A percentile compares a stretch with the other conserved stretches of the same genome.
Conservation (phyloP, 1,140 invertebrate species). For the Dinothrombium tinctorium region DNA sequence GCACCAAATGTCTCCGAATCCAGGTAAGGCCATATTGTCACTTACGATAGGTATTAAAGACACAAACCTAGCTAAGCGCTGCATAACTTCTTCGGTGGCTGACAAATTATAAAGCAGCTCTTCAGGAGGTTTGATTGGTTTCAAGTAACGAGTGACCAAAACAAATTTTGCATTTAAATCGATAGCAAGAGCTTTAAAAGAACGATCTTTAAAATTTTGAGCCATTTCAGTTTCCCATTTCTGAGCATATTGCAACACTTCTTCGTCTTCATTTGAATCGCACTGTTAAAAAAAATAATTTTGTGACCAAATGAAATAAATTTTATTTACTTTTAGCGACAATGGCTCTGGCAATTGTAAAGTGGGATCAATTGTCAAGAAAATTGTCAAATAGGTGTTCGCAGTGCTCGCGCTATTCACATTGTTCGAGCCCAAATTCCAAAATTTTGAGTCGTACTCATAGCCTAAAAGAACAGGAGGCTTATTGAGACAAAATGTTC, state of each 20-base stretch:
- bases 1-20: constrained; percentile 38
- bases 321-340: constrained; percentile 20
- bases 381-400: constrained; percentile 23
- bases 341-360: constrained; percentile 22
- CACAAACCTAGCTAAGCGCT: constrained; percentile 26
- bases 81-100: constrained; percentile 14
- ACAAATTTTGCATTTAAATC: constrained; percentile 39
- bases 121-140: constrained; percentile 35
- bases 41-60: constrained; percentile 31
- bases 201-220: constrained; percentile 28
- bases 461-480: constrained; percentile 43
- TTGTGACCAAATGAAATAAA: no score
- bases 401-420: constrained; percentile 14
- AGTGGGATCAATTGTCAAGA: constrained; percentile 21
- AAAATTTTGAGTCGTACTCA: constrained; percentile 16
- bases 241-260: constrained; percentile 20
- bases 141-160: constrained; percentile 40
- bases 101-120: constrained; percentile 19
- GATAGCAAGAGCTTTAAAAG: constrained; percentile 36
- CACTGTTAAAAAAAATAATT: constrained; percentile 17
- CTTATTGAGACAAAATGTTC: constrained; percentile 38
- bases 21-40: constrained; percentile 29
- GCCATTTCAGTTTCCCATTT: constrained; percentile 20
- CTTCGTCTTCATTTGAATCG: constrained; percentile 23
- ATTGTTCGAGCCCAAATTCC: constrained; percentile 10